These are phyloP conservation scores for Drosophila pruinosa DNA, from an alignment of 1,140 invertebrate species.

Conservation along the genomic window DNA sequence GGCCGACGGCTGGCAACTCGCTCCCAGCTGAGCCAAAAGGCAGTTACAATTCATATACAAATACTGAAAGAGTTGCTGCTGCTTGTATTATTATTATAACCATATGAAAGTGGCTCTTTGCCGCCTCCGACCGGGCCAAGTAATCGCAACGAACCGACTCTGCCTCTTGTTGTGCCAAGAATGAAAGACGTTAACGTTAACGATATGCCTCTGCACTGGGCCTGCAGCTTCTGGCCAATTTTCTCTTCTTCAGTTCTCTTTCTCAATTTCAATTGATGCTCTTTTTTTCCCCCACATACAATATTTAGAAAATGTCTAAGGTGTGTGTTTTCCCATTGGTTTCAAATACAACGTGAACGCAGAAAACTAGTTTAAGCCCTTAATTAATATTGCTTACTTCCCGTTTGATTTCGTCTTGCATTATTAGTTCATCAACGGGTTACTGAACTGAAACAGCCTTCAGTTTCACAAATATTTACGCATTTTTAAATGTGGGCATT, in stretches of 20 bases:
- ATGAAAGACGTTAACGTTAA: constrained; percentile 8
- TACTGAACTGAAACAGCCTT: constrained; percentile 17
- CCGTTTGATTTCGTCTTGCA: not conserved
- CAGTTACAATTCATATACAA: constrained; percentile 20
- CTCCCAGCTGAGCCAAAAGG: constrained; percentile 33
- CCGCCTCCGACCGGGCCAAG: not conserved
- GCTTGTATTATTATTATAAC: constrained; percentile 15
- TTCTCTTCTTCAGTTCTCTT: constrained; percentile 12
- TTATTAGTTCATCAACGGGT: not conserved
- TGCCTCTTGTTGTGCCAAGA: not conserved
- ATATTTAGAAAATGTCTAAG: not conserved
- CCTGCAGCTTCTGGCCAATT: not conserved
- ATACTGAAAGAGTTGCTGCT: constrained; percentile 34
- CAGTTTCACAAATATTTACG: not conserved
- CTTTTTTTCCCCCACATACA: not conserved
- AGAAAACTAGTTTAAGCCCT: constrained; percentile 9
- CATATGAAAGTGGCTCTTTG: constrained; percentile 15
- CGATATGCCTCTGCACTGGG: not conserved
- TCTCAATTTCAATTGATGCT: not conserved
- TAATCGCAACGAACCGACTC: not conserved
- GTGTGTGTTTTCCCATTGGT: not conserved
- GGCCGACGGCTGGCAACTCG: constrained; percentile 26
- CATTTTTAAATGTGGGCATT: not conserved
- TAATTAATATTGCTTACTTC: not conserved
- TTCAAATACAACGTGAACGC: not conserved